phyloP scores from a whole-genome alignment of 2,113 vertebrate species.

The Pseudopipra pipra region DNA sequence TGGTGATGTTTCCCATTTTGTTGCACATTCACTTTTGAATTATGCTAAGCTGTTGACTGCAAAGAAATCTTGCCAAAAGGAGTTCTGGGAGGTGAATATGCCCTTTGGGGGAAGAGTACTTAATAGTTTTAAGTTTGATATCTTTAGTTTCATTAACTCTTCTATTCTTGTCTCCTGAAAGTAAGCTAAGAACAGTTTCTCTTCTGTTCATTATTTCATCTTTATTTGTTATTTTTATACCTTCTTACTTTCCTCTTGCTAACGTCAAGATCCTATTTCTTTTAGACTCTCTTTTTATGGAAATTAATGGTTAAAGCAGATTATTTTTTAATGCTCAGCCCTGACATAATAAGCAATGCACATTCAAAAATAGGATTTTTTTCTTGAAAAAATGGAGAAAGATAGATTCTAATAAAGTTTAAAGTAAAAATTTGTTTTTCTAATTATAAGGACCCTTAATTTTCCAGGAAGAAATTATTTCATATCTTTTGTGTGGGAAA shows the following conservation, averaged over 20 bases:
- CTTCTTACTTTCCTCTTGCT: neutral
- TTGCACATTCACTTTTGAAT: neutral
- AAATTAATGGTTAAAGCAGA: neutral
- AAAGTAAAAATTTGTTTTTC: neutral
- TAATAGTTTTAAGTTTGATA: neutral
- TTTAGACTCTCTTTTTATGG: neutral
- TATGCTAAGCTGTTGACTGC: neutral
- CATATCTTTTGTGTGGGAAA: neutral
- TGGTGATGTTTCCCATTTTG: neutral
- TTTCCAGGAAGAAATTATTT: neutral
- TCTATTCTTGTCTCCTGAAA: neutral
- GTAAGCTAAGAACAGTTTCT: neutral
- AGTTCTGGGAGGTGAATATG: neutral
- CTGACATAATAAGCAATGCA: neutral
- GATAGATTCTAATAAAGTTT: neutral
- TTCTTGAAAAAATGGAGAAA: neutral
- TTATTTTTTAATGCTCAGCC: neutral
- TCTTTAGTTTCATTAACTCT: neutral
- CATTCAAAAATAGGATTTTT: neutral
- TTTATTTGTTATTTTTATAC: neutral
- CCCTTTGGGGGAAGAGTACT: neutral
- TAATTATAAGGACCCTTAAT: neutral
- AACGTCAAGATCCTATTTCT: neutral
- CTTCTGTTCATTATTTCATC: neutral
- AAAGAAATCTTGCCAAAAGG: neutral